A percentile compares a stretch with the other conserved stretches of the same genome.
These are phyloP conservation scores for Calephelis virginiensis DNA, from an alignment of 1,140 invertebrate genomes.

Conservation along the genomic window DNA sequence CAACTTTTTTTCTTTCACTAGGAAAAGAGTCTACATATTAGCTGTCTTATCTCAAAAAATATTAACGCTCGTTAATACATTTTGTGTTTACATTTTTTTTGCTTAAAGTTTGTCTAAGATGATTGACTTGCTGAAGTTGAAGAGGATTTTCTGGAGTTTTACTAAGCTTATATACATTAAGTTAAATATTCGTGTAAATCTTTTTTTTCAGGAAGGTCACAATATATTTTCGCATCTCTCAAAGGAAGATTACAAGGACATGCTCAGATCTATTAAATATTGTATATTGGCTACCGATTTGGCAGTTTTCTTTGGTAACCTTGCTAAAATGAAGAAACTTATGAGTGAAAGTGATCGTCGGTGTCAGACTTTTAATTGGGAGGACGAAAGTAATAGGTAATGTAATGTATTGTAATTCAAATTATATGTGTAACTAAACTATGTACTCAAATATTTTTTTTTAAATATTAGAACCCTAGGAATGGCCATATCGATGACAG, in stretches of 20 bases:
- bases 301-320: slow-evolving; percentile 89
- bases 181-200: slow-evolving; percentile 22
- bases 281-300: slow-evolving; percentile 92
- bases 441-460: slow-evolving; percentile 5
- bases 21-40: too few species aligned
- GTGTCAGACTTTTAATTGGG: slow-evolving; percentile 80
- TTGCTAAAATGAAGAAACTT: slow-evolving; percentile 79
- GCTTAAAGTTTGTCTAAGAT: too few species aligned
- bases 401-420: slow-evolving; percentile 10
- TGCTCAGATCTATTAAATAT: slow-evolving; percentile 86
- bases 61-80: too few species aligned
- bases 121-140: too few species aligned
- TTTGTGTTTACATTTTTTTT: too few species aligned
- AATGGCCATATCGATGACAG: slow-evolving; percentile 89
- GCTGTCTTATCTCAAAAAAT: too few species aligned
- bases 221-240: slow-evolving; percentile 89
- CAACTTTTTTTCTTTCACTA: too few species aligned
- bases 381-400: slow-evolving; percentile 79
- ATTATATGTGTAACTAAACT: not conserved
- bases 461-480: slow-evolving; percentile 55
- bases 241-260: slow-evolving; percentile 87
- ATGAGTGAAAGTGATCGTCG: slow-evolving; percentile 69
- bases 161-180: not conserved
- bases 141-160: too few species aligned
- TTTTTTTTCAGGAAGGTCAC: slow-evolving; percentile 83